Evolutionary conservation across 2,888 invertebrate genomes (phyloP).

Genomic region (Pegoplata infirma): DNA sequence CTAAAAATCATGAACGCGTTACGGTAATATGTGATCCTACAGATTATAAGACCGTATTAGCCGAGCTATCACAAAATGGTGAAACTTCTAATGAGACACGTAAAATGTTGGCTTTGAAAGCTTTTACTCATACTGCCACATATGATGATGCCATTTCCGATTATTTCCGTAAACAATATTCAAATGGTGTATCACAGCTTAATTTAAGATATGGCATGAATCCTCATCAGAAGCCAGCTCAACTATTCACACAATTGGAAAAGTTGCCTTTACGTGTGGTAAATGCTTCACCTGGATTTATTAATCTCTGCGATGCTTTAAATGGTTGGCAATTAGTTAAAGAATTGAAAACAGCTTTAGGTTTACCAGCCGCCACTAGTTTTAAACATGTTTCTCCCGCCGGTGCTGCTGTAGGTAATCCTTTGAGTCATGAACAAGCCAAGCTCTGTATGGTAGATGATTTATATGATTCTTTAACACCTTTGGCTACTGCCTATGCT

Average conservation of each 20-base stretch:
- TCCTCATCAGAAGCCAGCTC: conserved; percentile 98
- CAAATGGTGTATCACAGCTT: conserved; percentile 86
- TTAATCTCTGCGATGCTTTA: conserved; percentile 97
- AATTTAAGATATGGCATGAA: conserved; percentile 97
- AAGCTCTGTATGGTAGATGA: conserved; percentile 96
- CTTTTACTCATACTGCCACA: conserved; percentile 96
- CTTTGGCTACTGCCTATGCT: conserved; percentile 94
- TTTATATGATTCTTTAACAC: conserved; percentile 84
- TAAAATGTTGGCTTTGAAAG: conserved; percentile 90
- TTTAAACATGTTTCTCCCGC: conserved; percentile 99
- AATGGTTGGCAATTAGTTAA: conserved; percentile 98
- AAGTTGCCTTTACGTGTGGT: conserved; percentile 91
- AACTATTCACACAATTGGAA: conserved; percentile 88
- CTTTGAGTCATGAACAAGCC: conserved; percentile 87
- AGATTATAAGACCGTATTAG: conserved; percentile 89
- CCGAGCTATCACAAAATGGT: conserved; percentile 84
- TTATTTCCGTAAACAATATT: conserved; percentile 95
- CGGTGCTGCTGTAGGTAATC: conserved; percentile 94
- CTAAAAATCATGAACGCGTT: conserved; percentile 97
- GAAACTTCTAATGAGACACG: conserved; percentile 85
- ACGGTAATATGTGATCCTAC: conserved; percentile 94
- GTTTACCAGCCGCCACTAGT: conserved; percentile 94
- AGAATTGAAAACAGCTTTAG: conserved; percentile 89
- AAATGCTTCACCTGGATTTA: conserved; percentile 97
- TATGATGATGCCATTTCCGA: conserved; percentile 97